Conservation (phyloP, 2,888 invertebrate species). For the Macrophya annulata region DNA sequence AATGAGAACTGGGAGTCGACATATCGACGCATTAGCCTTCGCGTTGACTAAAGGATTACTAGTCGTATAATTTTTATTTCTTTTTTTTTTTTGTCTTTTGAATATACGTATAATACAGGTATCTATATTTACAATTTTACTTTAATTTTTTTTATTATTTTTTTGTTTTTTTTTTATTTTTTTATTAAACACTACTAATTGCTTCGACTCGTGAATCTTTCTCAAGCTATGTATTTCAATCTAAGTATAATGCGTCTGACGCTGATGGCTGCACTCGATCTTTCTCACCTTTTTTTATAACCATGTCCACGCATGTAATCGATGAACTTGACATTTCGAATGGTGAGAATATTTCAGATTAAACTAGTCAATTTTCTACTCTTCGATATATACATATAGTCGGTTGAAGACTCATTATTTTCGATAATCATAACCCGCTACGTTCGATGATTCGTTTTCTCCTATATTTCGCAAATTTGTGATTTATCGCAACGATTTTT, state of each 20-base stretch:
- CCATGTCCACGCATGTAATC: neutral
- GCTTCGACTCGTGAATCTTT: slow-evolving; percentile 56
- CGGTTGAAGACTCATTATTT: neutral
- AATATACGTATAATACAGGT: neutral
- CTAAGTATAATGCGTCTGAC: neutral
- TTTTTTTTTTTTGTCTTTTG: slow-evolving; percentile 25
- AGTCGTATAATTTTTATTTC: slow-evolving; percentile 9
- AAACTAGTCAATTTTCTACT: neutral
- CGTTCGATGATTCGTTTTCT: neutral
- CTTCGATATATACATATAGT: neutral
- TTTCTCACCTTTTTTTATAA: neutral
- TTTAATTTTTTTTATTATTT: slow-evolving; percentile 66
- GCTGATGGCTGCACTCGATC: too few relatives aligned
- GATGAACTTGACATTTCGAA: slow-evolving; percentile 33
- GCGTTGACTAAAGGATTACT: slow-evolving; percentile 11
- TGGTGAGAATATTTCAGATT: neutral
- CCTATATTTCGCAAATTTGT: neutral
- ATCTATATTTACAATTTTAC: slow-evolving; percentile 1
- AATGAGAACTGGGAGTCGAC: slow-evolving; percentile 64
- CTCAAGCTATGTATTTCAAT: neutral
- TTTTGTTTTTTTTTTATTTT: slow-evolving; percentile 67
- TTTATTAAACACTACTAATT: slow-evolving; percentile 69
- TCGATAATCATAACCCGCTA: neutral
- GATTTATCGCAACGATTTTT: neutral
- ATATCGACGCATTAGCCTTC: slow-evolving; percentile 64